phyloP scores from a whole-genome alignment of 2,113 vertebrate genomes.

The Gopherus flavomarginatus region DNA sequence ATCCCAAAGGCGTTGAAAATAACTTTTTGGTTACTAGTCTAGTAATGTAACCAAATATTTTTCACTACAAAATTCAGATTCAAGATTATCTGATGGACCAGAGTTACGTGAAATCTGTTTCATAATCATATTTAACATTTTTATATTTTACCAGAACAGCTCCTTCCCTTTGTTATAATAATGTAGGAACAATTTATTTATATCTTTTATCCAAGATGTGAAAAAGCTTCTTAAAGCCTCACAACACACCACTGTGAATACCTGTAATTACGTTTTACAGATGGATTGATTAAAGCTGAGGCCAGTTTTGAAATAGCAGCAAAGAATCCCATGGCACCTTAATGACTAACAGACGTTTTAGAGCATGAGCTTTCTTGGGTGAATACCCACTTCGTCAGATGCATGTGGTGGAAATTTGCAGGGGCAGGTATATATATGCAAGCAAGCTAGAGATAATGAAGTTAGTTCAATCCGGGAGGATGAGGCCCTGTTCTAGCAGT shows the following conservation, averaged over 20 bases:
- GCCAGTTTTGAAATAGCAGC: too few species aligned
- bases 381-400: too few species aligned
- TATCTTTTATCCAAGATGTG: neutral
- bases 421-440: too few species aligned
- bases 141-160: neutral
- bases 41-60: neutral
- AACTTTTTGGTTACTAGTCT: neutral
- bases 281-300: neutral
- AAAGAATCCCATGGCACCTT: too few species aligned
- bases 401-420: too few species aligned
- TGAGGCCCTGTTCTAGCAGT: too few species aligned
- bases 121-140: neutral
- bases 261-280: neutral
- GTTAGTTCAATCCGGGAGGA: too few species aligned
- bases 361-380: too few species aligned
- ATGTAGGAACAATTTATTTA: neutral
- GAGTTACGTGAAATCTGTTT: neutral
- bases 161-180: neutral
- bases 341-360: too few species aligned
- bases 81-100: neutral
- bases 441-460: too few species aligned
- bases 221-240: neutral
- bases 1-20: neutral
- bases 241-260: neutral
- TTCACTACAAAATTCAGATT: neutral